Evolutionary conservation across 92 coral and sea anemone species (phyloP).

Genomic region (Montipora capitata): DNA sequence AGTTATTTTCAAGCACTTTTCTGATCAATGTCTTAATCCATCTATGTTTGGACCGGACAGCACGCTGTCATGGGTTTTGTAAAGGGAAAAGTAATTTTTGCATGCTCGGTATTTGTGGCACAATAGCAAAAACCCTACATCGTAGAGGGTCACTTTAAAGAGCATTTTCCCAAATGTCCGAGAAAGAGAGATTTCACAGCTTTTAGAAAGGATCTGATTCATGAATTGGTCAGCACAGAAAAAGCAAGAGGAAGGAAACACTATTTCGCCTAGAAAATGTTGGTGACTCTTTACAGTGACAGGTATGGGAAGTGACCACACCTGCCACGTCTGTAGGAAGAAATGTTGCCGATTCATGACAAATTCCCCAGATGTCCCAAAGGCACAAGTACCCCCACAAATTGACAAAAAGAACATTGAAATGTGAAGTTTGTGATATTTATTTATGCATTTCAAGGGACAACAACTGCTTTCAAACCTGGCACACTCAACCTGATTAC

Average conservation of each 20-base stretch:
- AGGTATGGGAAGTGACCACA: slow-evolving; percentile 62
- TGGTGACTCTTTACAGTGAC: slow-evolving; percentile 58
- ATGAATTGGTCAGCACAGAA: slow-evolving; percentile 38
- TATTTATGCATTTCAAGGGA: slow-evolving; percentile 66
- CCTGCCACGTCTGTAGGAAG: slow-evolving; percentile 65
- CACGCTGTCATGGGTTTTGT: background rate
- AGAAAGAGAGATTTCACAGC: slow-evolving; percentile 51
- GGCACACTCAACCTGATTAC: slow-evolving; percentile 68
- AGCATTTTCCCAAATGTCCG: slow-evolving; percentile 28
- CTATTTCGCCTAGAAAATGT: slow-evolving; percentile 46
- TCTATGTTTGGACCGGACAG: slow-evolving; percentile 7
- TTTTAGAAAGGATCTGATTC: slow-evolving; percentile 50
- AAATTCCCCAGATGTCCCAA: slow-evolving; percentile 39
- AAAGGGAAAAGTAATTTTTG: slow-evolving; percentile 9
- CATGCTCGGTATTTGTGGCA: slow-evolving; percentile 9
- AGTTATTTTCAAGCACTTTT: slow-evolving; percentile 2
- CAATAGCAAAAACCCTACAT: background rate
- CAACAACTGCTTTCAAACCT: slow-evolving; percentile 43
- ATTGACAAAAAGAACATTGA: slow-evolving; percentile 57
- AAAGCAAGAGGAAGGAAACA: slow-evolving; percentile 43
- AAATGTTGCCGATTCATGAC: slow-evolving; percentile 33
- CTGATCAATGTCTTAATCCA: slow-evolving; percentile 13
- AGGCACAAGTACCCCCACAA: slow-evolving; percentile 34
- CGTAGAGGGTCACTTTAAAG: slow-evolving; percentile 51
- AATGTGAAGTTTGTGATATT: slow-evolving; percentile 51